Evolutionary conservation across 2,888 invertebrate genomes (phyloP).

Genomic region (Synanthedon tipuliformis): DNA sequence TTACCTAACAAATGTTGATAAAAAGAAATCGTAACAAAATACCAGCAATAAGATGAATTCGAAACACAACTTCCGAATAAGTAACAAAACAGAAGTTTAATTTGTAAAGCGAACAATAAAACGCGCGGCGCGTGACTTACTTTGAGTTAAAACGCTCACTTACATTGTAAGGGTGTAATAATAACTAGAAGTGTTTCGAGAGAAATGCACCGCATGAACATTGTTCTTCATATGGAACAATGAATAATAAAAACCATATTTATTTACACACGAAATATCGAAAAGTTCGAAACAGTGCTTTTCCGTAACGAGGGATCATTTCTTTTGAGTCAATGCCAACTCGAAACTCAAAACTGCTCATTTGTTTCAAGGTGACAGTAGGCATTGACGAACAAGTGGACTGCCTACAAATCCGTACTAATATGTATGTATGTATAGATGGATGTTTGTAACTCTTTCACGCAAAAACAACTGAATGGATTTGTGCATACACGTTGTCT

Average conservation of each 20-base stretch:
- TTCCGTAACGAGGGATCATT: neutral
- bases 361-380: too few relatives aligned
- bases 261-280: neutral
- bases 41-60: too few relatives aligned
- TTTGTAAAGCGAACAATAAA: conserved; percentile 22
- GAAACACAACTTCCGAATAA: neutral
- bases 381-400: too few relatives aligned
- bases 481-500: too few relatives aligned
- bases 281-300: neutral
- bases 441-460: too few relatives aligned
- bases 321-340: neutral
- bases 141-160: conserved; percentile 7
- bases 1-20: too few relatives aligned
- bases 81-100: neutral
- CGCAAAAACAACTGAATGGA: too few relatives aligned
- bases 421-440: too few relatives aligned
- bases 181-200: conserved; percentile 1
- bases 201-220: neutral
- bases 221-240: conserved; percentile 1
- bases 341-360: too few relatives aligned
- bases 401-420: too few relatives aligned
- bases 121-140: conserved; percentile 26
- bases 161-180: conserved; percentile 12
- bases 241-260: conserved; percentile 2
- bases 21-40: too few relatives aligned